These are phyloP conservation scores for Poeciliopsis retropinna DNA, from an alignment of 2,113 vertebrate species.

Conservation along the genomic window DNA sequence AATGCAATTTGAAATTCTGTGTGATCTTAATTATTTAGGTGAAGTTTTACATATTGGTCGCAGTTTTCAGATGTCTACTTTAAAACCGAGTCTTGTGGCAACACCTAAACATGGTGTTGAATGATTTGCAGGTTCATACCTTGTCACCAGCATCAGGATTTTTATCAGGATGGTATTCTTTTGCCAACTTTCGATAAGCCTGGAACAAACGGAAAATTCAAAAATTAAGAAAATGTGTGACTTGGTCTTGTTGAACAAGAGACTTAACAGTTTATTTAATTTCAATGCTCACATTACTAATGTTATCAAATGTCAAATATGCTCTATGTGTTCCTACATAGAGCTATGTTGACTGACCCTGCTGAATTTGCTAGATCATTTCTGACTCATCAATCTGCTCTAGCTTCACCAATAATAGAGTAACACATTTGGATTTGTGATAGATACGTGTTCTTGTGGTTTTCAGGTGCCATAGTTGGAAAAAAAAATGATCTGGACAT, in stretches of 20 bases:
- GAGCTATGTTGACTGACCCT: too few species aligned
- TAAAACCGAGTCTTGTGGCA: not conserved
- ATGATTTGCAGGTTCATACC: slow-evolving; percentile 78
- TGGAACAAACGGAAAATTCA: slow-evolving; percentile 64
- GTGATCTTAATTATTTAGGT: slow-evolving; percentile 22
- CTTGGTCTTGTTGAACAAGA: not conserved
- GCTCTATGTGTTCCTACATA: too few species aligned
- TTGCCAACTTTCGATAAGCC: slow-evolving; percentile 97
- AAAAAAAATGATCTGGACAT: too few species aligned
- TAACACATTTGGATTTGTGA: too few species aligned
- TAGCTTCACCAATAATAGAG: too few species aligned
- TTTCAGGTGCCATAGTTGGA: too few species aligned
- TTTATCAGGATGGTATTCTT: slow-evolving; percentile 99
- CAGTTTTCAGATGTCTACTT: slow-evolving; percentile 11
- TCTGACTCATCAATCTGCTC: too few species aligned
- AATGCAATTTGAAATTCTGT: slow-evolving; percentile 10
- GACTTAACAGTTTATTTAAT: not conserved
- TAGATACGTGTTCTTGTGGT: too few species aligned
- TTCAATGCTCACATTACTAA: not conserved
- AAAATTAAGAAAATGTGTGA: not conserved
- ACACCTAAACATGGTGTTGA: not conserved
- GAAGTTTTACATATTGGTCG: not conserved
- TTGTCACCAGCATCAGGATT: slow-evolving; percentile 99
- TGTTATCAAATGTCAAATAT: not conserved
- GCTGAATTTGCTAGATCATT: too few species aligned